Evolutionary conservation across 1,140 invertebrate species (phyloP), one percentile per base, ranked within the genome.

Genomic region (Anagrus nilaparvatae): DNA sequence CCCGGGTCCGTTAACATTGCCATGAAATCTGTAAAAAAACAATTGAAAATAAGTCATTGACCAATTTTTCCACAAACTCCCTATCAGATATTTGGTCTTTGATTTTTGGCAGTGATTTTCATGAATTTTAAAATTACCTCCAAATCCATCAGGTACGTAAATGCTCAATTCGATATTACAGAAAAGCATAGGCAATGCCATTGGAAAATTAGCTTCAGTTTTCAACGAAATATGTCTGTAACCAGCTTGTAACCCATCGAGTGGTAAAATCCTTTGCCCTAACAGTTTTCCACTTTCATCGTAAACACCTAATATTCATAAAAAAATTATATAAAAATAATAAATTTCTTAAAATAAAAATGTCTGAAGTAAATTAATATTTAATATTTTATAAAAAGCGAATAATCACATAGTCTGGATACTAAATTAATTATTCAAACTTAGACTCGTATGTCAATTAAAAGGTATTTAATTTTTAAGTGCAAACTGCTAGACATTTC

Each of bases 131-230:
- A 19, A 23, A 31, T 61, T 63, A 88, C 89, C 88, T 77, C 92
- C 93, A 59, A 98, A 87, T 45, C 96, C 96, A 73, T 99, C 96
- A 30, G 97, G 96, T 37, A 99, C 93, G 71, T 99, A 99, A 58
- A 99, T 99, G 70, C 97, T 98, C 32, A 99, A 74, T 68, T 97
- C 93, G 55, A 99, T 95, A 62, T 96, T 92, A 63, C 95, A 97
- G 69, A 99, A 99, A 40, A 99, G 70, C 81, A 97, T 99, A n/a
- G 96, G 93, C 49, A 99, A 70, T 3, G 94, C 95, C 82, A 98
- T 92, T 12, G 96, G 93, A 62, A 99, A 98, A 69, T 99, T 99
- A 24, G 93, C 94, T 70, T 99, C 97, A 1, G 96, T 98, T 49
- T 97, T 72, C 6, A 99, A 73, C 1, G 95, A 97, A 48, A 99